Evolutionary conservation across 2,888 invertebrate genomes (phyloP), one percentile per base, ranked within the genome.

Genomic region (Aelia acuminata): DNA sequence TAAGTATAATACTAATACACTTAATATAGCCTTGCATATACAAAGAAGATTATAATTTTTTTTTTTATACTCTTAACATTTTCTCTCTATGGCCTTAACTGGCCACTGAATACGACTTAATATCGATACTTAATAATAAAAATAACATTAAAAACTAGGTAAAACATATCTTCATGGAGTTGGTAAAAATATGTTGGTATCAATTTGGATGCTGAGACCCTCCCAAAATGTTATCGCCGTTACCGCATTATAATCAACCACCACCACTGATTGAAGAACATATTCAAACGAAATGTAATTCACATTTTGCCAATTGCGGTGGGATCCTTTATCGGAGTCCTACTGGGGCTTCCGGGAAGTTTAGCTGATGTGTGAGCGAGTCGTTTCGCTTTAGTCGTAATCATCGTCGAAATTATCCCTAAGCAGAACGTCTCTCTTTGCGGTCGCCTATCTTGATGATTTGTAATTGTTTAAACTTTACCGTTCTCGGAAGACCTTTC

Each of bases 301-400:
- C 47, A 80, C 80, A 80, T 35, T n/a, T n/a, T 7, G 20, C 8
- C 8, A 3, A 2, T 80, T 80, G 80, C n/a, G 80, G 80, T 43
- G 43, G n/a, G 43, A n/a, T 35, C 15, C 10, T 39, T 5, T 80
- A 80, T 80, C 80, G n/a, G 13, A 35, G 15, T 43, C 43, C 43
- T n/a, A 0, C n/a, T n/a, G 8, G 10, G 43, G 43, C 80, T 39
- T 80, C 80, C 80, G 80, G 80, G 80, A 80, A 80, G 80, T 80
- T 22, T 43, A n/a, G 11, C 11, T n/a, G 80, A 80, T 43, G 43
- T 80, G 80, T 43, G 80, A 43, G 11, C 43, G 80, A 13, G 13
- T 22, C 22, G 10, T 80, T 80, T 22, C 22, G n/a, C 22, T 43
- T 75, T 80, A 43, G n/a, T 5, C 3, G n/a, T 80, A 13, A 80